Evolutionary conservation across 2,797 vertebrate genomes (phyloP), one percentile per base, ranked within the genome.

Genomic region (Thunnus albacares): DNA sequence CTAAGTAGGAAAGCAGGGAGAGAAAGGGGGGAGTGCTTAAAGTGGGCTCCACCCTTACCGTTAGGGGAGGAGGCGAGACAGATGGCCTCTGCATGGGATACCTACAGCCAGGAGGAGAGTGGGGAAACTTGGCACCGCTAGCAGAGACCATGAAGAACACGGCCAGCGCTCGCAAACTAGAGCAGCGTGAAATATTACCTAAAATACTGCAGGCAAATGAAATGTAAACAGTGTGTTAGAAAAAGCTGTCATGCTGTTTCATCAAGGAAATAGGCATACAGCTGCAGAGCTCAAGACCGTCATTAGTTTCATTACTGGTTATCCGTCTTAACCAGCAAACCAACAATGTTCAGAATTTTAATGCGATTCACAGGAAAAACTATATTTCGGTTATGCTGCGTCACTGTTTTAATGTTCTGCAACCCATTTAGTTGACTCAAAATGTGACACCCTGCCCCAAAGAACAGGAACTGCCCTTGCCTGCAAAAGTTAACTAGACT

Each of bases 11-110:
- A 80, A 67, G 35, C 65, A 61, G 77, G 68, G 76, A 77, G 59
- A 71, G 71, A 67, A 72, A 35, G 67, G 24, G 74, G 80, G 82
- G 28, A 41, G 80, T 63, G 83, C 64, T 82, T 87, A 52, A 83
- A 92, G 78, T 79, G 84, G 89, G 87, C 94, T 92, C 92, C 92
- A 94, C 91, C 91, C 91, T 92, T 83, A 78, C 82, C 89, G 89
- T 92, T 90, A 84, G 80, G 84, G 83, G 28, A 30, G 28, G 87
- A 87, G 90, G 74, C 77, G 91, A 90, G 91, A 95, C 95, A 96
- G 94, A 95, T 95, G 94, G 94, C 90, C 88, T 93, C 94, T 90
- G 93, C 91, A 89, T 93, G 91, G 92, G 92, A 94, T 90, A 92
- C 93, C 93, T 93, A 91, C 86, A 93, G 89, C 90, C 89, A 87